These are phyloP conservation scores for Hirtodrosophila alboralis DNA, from an alignment of 2,888 invertebrate genomes.

Conservation along the genomic window DNA sequence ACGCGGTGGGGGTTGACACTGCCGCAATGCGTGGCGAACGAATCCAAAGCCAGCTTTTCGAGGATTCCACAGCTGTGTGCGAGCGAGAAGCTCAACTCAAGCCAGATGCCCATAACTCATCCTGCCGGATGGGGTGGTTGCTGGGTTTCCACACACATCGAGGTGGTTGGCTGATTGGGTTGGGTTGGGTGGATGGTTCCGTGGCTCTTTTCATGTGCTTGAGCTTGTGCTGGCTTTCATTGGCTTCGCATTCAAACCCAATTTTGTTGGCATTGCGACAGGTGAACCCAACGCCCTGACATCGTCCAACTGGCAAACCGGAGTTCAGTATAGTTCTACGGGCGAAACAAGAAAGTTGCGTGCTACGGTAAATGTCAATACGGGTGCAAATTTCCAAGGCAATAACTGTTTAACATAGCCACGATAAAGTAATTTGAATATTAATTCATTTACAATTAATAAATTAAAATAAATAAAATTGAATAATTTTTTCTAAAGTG, in stretches of 20 bases:
- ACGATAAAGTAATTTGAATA: conserved; percentile 17
- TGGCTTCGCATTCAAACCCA: conserved; percentile 73
- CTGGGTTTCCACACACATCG: too few species aligned
- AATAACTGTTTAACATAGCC: neutral
- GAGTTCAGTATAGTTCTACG: conserved; percentile 73
- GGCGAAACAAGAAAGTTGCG: conserved; percentile 72
- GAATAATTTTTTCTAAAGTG: too few species aligned
- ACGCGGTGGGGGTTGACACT: conserved; percentile 62
- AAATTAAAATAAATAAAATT: too few species aligned
- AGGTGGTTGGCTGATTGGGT: conserved; percentile 20
- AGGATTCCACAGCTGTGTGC: conserved; percentile 70
- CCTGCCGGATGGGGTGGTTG: conserved; percentile 20
- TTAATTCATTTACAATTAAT: too few species aligned
- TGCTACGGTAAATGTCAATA: conserved; percentile 46
- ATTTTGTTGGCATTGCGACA: conserved; percentile 76
- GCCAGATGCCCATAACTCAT: conserved; percentile 44
- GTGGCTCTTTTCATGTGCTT: conserved; percentile 18
- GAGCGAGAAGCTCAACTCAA: conserved; percentile 54
- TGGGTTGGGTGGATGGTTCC: too few species aligned
- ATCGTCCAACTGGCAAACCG: conserved; percentile 15
- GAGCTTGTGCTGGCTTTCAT: conserved; percentile 60
- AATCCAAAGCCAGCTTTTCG: conserved; percentile 56
- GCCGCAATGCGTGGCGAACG: conserved; percentile 61
- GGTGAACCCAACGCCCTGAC: conserved; percentile 68
- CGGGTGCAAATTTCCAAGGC: conserved; percentile 7